Conservation (phyloP, 2,888 invertebrate genomes). For the Cataglyphis cursor region DNA sequence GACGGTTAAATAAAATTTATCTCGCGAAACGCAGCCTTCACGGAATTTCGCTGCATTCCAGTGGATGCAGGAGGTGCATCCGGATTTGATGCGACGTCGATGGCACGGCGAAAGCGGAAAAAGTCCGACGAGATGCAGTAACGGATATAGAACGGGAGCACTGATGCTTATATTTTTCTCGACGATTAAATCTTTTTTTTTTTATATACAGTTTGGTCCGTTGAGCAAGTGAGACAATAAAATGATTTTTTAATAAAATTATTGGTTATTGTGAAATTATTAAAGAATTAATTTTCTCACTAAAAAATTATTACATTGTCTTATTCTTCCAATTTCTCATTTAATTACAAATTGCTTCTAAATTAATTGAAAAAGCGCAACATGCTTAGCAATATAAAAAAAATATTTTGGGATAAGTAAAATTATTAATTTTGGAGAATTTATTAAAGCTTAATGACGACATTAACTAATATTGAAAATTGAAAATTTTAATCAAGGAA, state of each 20-base stretch:
- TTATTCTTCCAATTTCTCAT: neutral
- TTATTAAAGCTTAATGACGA: neutral
- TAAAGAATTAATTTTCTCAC: neutral
- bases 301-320: neutral
- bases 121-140: constrained; percentile 12
- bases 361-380: neutral
- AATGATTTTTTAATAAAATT: constrained; percentile 28
- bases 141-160: constrained; percentile 2
- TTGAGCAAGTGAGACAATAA: neutral
- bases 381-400: neutral
- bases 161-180: neutral
- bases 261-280: neutral
- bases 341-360: constrained; percentile 23
- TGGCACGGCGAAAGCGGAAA: constrained; percentile 15
- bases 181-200: constrained; percentile 4
- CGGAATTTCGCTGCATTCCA: constrained; percentile 80
- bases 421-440: neutral
- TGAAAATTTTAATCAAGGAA: neutral
- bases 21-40: constrained; percentile 79
- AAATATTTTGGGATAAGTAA: neutral
- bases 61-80: constrained; percentile 72
- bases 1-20: constrained; percentile 82
- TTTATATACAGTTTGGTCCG: neutral
- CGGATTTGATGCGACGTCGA: constrained; percentile 62
- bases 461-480: constrained; percentile 7